Conservation (phyloP, 2,113 vertebrate genomes). For the Menura novaehollandiae region DNA sequence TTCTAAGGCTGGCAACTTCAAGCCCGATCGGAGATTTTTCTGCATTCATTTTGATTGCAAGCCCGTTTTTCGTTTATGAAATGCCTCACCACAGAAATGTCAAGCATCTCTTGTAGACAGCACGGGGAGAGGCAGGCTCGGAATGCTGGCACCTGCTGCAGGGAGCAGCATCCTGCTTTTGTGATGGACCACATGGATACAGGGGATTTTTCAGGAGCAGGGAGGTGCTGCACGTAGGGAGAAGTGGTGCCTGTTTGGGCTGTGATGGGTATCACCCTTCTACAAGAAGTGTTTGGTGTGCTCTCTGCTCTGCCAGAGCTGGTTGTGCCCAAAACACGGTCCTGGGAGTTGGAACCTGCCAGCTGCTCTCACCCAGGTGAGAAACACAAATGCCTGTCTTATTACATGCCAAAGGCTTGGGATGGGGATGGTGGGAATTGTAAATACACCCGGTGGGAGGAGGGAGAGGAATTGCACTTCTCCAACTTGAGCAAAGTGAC, state of each 20-base stretch:
- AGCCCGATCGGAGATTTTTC: neutral
- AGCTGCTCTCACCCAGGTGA: neutral
- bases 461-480: neutral
- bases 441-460: neutral
- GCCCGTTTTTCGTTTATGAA: neutral
- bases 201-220: neutral
- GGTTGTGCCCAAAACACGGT: rapidly evolving
- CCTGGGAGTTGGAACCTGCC: neutral
- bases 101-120: constrained; percentile 31
- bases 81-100: neutral
- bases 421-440: neutral
- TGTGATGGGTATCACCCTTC: neutral
- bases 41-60: neutral
- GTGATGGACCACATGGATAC: rapidly evolving
- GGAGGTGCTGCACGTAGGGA: rapidly evolving
- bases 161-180: neutral
- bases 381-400: neutral
- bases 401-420: rapidly evolving
- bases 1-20: neutral
- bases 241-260: neutral
- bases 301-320: neutral
- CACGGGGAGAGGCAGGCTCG: neutral
- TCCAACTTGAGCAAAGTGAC: constrained; percentile 60
- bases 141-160: neutral
- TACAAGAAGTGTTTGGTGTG: too few relatives aligned